Percentiles rank a stretch among this genome's conserved stretches.
phyloP scores from a whole-genome alignment of 2,888 invertebrate genomes.

The Flexamia atlantica region DNA sequence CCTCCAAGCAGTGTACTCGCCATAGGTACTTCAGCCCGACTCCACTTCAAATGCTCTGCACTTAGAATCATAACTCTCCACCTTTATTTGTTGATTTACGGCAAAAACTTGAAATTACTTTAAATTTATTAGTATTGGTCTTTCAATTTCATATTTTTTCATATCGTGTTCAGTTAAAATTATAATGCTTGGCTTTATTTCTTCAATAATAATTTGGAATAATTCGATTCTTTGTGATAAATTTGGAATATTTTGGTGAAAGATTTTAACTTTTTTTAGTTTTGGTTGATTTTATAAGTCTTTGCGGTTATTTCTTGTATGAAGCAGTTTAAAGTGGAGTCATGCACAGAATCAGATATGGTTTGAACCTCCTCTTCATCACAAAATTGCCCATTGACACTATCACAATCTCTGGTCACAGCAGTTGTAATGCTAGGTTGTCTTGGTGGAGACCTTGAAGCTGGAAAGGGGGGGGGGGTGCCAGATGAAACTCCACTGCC shows the following conservation, averaged over 20 bases:
- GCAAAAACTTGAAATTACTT: not conserved
- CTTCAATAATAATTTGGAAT: not conserved
- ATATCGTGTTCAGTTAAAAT: not conserved
- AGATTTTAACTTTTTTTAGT: no score
- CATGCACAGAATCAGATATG: not conserved
- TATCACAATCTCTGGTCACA: not conserved
- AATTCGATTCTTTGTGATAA: not conserved
- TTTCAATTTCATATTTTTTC: not conserved
- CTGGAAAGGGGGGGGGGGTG: not conserved
- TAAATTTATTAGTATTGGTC: not conserved
- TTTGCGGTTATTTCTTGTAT: not conserved
- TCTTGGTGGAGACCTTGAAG: not conserved
- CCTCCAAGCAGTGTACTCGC: not conserved
- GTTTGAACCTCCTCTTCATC: not conserved
- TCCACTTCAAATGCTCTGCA: not conserved
- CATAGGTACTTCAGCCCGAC: not conserved
- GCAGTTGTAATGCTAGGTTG: not conserved
- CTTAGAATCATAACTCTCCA: not conserved
- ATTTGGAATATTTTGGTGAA: no score
- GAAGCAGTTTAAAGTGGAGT: constrained; percentile 13
- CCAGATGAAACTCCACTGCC: not conserved
- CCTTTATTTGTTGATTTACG: not conserved
- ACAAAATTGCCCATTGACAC: not conserved
- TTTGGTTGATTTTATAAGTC: not conserved
- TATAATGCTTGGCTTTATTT: constrained; percentile 3